These are phyloP conservation scores for Micropoecilia bifurca DNA, from an alignment of 2,797 vertebrate genomes.

Conservation along the genomic window DNA sequence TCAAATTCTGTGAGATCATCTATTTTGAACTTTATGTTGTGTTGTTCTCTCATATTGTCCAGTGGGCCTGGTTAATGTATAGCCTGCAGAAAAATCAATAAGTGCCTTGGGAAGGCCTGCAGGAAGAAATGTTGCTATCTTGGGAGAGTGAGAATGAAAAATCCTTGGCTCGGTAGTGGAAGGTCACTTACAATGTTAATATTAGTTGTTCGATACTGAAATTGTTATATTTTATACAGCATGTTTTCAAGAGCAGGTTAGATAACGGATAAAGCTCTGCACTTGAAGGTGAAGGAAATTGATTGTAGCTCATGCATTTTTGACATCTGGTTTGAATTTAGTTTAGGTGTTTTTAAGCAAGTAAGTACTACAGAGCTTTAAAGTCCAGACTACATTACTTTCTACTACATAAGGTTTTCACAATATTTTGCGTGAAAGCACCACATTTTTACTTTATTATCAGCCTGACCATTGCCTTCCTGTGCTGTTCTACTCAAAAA, in stretches of 20 bases:
- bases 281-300: background rate
- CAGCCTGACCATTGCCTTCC: too few relatives aligned
- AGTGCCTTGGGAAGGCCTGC: slow-evolving; percentile 27
- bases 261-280: background rate
- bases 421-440: background rate
- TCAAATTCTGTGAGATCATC: slow-evolving; percentile 47
- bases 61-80: slow-evolving; percentile 44
- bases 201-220: background rate
- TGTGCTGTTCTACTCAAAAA: too few relatives aligned
- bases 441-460: background rate
- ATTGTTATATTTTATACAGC: background rate
- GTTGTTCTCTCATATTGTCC: slow-evolving; percentile 40
- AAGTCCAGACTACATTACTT: background rate
- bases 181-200: slow-evolving; percentile 1
- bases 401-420: background rate
- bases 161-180: slow-evolving; percentile 14
- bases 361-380: background rate
- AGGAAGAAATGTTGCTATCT: slow-evolving; percentile 33
- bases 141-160: slow-evolving; percentile 29
- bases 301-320: background rate
- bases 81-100: slow-evolving; percentile 59
- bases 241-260: slow-evolving; percentile 2
- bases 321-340: background rate
- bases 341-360: background rate
- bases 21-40: slow-evolving; percentile 47